phyloP scores from a whole-genome alignment of 2,888 invertebrate species.

The Synanthedon tipuliformis region DNA sequence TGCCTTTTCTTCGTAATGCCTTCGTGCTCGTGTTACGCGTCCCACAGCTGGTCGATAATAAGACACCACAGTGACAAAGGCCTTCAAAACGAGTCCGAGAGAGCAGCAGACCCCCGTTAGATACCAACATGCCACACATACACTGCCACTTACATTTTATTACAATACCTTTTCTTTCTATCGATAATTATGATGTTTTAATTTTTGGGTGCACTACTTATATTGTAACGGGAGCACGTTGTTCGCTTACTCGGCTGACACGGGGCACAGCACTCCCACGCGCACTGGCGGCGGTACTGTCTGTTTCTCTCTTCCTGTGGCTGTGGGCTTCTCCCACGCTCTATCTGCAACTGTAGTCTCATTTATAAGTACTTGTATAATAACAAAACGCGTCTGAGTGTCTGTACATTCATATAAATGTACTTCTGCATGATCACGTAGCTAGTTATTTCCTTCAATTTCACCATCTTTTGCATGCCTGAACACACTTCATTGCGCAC shows the following conservation, averaged over 20 bases:
- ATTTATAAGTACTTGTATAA: slow-evolving; percentile 7
- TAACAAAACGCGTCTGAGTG: slow-evolving; percentile 1
- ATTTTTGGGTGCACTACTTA: slow-evolving; percentile 47
- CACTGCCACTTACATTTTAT: slow-evolving; percentile 55
- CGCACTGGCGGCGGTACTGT: slow-evolving; percentile 69
- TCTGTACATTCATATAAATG: not conserved
- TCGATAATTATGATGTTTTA: slow-evolving; percentile 31
- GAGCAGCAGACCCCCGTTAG: slow-evolving; percentile 72
- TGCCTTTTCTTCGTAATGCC: slow-evolving; percentile 61
- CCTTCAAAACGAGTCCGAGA: slow-evolving; percentile 70
- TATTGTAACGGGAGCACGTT: slow-evolving; percentile 52
- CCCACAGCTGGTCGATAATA: slow-evolving; percentile 41
- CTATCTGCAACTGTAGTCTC: slow-evolving; percentile 43
- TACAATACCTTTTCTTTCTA: slow-evolving; percentile 34
- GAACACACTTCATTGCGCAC: not conserved
- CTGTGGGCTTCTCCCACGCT: slow-evolving; percentile 62
- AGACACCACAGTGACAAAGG: slow-evolving; percentile 68
- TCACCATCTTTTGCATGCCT: slow-evolving; percentile 5
- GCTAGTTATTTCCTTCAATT: slow-evolving; percentile 1
- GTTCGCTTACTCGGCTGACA: slow-evolving; percentile 56
- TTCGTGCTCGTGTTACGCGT: slow-evolving; percentile 27
- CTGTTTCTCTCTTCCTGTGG: slow-evolving; percentile 73
- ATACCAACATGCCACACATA: slow-evolving; percentile 52
- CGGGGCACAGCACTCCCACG: slow-evolving; percentile 59
- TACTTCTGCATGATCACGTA: slow-evolving; percentile 6